phyloP scores from a whole-genome alignment of 2,797 vertebrate genomes.

The Taeniopygia guttata region DNA sequence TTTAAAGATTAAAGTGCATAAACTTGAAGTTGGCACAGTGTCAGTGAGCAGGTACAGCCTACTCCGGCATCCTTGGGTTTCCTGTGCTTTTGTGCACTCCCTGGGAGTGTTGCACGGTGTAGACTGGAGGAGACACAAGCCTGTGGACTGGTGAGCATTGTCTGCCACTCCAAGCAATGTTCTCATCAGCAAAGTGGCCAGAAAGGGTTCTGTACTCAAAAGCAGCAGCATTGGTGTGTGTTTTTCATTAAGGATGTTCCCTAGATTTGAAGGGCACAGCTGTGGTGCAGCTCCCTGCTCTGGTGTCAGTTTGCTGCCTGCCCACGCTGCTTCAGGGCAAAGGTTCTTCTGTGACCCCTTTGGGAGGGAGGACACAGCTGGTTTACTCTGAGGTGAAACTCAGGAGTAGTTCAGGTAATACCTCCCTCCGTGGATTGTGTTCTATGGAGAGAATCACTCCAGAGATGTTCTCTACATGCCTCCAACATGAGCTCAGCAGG shows the following conservation, averaged over 20 bases:
- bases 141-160: background rate
- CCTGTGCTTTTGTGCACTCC: background rate
- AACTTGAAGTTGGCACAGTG: background rate
- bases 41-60: background rate
- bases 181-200: background rate
- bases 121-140: background rate
- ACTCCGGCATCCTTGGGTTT: background rate
- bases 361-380: background rate
- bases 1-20: background rate
- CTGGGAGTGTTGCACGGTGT: background rate
- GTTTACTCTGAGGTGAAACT: background rate
- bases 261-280: background rate
- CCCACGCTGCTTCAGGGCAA: background rate
- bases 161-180: background rate
- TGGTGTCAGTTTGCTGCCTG: background rate
- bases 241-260: background rate
- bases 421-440: background rate
- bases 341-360: background rate
- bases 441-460: background rate
- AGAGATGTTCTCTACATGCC: background rate
- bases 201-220: background rate
- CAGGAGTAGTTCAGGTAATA: background rate
- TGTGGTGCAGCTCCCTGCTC: background rate
- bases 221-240: background rate
- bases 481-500: background rate